phyloP scores from a whole-genome alignment of 2,797 vertebrate species.

The Pachyuromys duprasi region DNA sequence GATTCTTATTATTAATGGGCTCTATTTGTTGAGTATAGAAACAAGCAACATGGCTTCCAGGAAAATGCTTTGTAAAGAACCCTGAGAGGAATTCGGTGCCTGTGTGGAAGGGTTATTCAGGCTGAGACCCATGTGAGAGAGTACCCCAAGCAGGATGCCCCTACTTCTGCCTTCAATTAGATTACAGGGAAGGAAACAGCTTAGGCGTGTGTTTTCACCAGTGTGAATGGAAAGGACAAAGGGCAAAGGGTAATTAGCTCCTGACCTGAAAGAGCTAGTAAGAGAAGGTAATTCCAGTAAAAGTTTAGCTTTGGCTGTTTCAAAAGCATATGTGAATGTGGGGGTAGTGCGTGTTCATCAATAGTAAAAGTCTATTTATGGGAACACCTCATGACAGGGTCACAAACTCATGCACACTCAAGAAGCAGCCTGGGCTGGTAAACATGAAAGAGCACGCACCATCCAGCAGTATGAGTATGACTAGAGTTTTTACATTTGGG shows the following conservation, averaged over 20 bases:
- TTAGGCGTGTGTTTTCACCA: slow-evolving; percentile 69
- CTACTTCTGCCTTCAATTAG: slow-evolving; percentile 66
- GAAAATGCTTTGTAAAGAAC: slow-evolving; percentile 54
- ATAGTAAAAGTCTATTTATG: slow-evolving; percentile 58
- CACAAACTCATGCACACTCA: slow-evolving; percentile 16
- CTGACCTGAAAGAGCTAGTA: slow-evolving; percentile 64
- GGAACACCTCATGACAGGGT: slow-evolving; percentile 11
- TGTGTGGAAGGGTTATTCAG: slow-evolving; percentile 51
- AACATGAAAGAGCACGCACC: fast-evolving
- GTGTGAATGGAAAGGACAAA: slow-evolving; percentile 71
- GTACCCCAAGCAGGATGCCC: slow-evolving; percentile 37
- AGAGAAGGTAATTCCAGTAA: slow-evolving; percentile 70
- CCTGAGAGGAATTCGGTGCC: slow-evolving; percentile 2
- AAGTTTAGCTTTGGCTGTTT: slow-evolving; percentile 41
- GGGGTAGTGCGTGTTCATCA: slow-evolving; percentile 38
- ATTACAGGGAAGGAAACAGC: slow-evolving; percentile 64
- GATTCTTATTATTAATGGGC: slow-evolving; percentile 50
- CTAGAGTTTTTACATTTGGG: not conserved
- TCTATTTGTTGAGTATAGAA: slow-evolving; percentile 43
- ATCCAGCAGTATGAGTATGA: not conserved
- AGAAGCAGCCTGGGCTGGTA: not conserved
- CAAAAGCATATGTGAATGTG: not conserved
- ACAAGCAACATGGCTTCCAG: slow-evolving; percentile 24
- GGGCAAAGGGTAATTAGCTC: slow-evolving; percentile 73
- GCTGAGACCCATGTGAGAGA: slow-evolving; percentile 46